Evolutionary conservation across 2,113 vertebrate species (phyloP).

Genomic region (Chrysemys picta): DNA sequence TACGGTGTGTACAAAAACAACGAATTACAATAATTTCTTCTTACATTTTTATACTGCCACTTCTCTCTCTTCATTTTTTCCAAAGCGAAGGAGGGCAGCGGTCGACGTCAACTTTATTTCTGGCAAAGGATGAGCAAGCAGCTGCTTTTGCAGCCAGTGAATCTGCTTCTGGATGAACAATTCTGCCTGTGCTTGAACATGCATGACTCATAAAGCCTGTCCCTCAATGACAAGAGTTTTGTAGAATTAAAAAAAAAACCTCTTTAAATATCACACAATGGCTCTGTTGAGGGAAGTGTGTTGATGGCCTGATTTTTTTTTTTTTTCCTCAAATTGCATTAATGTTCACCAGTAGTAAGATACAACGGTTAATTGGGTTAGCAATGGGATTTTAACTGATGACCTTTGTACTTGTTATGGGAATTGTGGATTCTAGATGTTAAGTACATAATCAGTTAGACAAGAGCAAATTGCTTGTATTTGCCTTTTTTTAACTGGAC

Average conservation of each 20-base stretch:
- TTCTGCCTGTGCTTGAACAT: conserved; percentile 66
- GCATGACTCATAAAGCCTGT: conserved; percentile 68
- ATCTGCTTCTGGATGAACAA: conserved; percentile 73
- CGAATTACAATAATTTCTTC: conserved; percentile 57
- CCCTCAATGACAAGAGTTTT: conserved; percentile 54
- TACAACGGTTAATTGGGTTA: conserved; percentile 13
- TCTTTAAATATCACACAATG: conserved; percentile 61
- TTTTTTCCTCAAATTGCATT: not conserved
- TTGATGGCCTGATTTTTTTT: conserved; percentile 57
- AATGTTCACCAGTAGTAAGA: conserved; percentile 7
- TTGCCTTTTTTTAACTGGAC: conserved; percentile 54
- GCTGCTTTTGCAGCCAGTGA: conserved; percentile 74
- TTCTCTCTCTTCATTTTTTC: conserved; percentile 36
- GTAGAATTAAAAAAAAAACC: conserved; percentile 31
- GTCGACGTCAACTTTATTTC: conserved; percentile 70
- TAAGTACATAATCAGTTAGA: conserved; percentile 57
- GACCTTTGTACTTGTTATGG: conserved; percentile 33
- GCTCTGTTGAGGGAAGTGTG: conserved; percentile 53
- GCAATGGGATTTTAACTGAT: conserved; percentile 34
- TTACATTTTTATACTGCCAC: conserved; percentile 30
- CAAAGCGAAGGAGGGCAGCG: conserved; percentile 65
- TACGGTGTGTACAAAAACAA: conserved; percentile 8
- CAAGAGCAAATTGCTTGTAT: conserved; percentile 66
- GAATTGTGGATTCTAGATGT: conserved; percentile 38
- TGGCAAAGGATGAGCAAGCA: conserved; percentile 72